Base-by-base conservation (phyloP, 2,113 vertebrate genomes). In the Alethe diademata region DNA sequence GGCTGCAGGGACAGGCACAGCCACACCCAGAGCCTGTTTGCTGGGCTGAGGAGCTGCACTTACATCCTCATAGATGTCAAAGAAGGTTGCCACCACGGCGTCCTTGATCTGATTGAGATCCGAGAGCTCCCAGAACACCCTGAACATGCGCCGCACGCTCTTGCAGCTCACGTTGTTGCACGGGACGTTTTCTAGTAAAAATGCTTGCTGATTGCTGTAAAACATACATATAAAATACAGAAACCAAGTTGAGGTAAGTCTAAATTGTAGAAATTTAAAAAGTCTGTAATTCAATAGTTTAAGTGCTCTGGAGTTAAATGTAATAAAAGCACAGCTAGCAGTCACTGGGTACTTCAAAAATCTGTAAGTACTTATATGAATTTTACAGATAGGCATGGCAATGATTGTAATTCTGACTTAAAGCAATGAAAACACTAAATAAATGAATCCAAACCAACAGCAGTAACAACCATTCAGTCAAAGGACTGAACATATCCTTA, bases 41-140 rank as follows among this genome's bases (percentile, higher is more conserved):
- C 54, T 60, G 40, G 10, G 15, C 56, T 8, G n/a, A 18, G 79
- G 40, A 51, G 69, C 29, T 80, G 65, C 86, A 99, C 99, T 99
- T 90, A 99, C 99, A 11, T 99, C 99, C 97, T 99, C 99, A 6
- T 99, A 99, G 97, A 99, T 99, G 98, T 99, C 99, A 95, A 99
- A 99, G 98, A 99, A 99, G 23, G 99, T 99, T 14, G 99, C 98
- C 51, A 99, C 97, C 91, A 97, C 67, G 0, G 99, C 99, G 20
- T 98, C 98, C 84, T 98, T 98, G 97, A 99, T 98, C 96, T 98
- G 98, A 74, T 98, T 99, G 53, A 99, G 98, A 92, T 99, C 99
- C 0, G 97, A 96, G 66, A 99, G 98, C 81, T 99, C 99, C 99
- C 99, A 99, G 95, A 98, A 98, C 90, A 99, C 98, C 88, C 75